Evolutionary conservation across 2,113 vertebrate species (phyloP), one percentile per base, ranked within the genome.

Genomic region (Dendrocopos noguchii): DNA sequence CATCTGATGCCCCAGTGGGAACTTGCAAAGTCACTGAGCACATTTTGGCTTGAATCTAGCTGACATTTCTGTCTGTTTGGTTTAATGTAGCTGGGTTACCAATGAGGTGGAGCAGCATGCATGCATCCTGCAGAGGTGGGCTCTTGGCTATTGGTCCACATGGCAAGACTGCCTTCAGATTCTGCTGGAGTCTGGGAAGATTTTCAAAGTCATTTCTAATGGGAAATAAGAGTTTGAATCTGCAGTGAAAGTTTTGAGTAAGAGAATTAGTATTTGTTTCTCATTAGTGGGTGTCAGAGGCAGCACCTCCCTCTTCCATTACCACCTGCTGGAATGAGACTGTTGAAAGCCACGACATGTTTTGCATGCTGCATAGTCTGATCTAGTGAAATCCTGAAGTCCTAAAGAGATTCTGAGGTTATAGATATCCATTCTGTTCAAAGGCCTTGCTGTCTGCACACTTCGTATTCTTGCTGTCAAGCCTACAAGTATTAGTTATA

Each of bases 71-170:
- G 67, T 91, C 94, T 93, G 56, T 93, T 93, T 91, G 46, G 94
- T 95, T 97, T 96, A 96, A 93, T 87, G 67, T 95, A 90, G 84
- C 94, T 96, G 92, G 84, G 79, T 93, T 93, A 95, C 92, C 88
- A 90, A 75, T 97, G 82, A 94, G 68, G 80, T 89, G 91, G 47
- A 88, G 53, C 75, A 94, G 80, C 81, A 83, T 0, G 0, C 50
- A 27, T 24, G 15, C 28, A 53, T 72, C 34, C 56, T 1, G 27
- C 75, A 2, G 18, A 80, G 84, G 42, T 50, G 47, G 2, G 5
- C 11, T 64, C 78, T 85, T 84, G 81, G 56, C 46, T 73, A 19
- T 34, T 53, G 25, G 27, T 80, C 50, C 50, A 44, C 55, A 44
- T 65, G 65, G 34, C n/a, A 90, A 59, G 59, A 63, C 52, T 42